Percentiles rank a stretch among this genome's conserved stretches.
phyloP scores from a whole-genome alignment of 2,888 invertebrate species.

The Serripes groenlandicus region DNA sequence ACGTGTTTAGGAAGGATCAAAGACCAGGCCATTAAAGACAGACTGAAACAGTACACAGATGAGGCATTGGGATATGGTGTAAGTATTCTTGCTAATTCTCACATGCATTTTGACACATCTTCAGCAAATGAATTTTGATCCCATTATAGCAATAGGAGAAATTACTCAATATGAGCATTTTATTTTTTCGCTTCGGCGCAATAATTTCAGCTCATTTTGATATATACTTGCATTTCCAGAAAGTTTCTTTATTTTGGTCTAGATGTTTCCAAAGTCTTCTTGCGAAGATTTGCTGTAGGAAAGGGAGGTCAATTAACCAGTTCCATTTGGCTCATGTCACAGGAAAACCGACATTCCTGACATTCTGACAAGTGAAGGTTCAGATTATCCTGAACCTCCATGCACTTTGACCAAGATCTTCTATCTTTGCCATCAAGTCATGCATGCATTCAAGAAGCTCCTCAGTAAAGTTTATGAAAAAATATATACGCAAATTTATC shows the following conservation, averaged over 20 bases:
- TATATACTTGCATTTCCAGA: background rate
- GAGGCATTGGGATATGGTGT: slow-evolving; percentile 84
- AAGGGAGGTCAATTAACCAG: too few relatives aligned
- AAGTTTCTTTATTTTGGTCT: too few relatives aligned
- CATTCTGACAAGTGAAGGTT: too few relatives aligned
- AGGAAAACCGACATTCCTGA: too few relatives aligned
- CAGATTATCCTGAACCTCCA: too few relatives aligned
- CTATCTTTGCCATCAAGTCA: too few relatives aligned
- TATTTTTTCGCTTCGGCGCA: background rate
- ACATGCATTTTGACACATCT: background rate
- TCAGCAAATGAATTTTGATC: background rate
- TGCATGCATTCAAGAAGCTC: too few relatives aligned
- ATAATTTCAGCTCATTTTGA: background rate
- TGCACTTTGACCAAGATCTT: too few relatives aligned
- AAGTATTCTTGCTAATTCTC: slow-evolving; percentile 23
- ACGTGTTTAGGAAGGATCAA: slow-evolving; percentile 71
- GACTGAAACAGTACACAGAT: slow-evolving; percentile 80
- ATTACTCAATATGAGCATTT: slow-evolving; percentile 2
- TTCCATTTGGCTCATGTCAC: too few relatives aligned
- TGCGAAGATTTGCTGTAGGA: too few relatives aligned
- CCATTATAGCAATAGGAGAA: background rate
- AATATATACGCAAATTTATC: background rate
- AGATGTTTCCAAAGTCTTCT: too few relatives aligned
- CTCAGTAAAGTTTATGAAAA: too few relatives aligned
- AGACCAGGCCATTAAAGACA: slow-evolving; percentile 79